Percentiles rank a stretch among this genome's conserved stretches.
These are phyloP conservation scores for Drosophila peninsularis DNA, from an alignment of 2,888 invertebrate genomes.

Conservation along the genomic window DNA sequence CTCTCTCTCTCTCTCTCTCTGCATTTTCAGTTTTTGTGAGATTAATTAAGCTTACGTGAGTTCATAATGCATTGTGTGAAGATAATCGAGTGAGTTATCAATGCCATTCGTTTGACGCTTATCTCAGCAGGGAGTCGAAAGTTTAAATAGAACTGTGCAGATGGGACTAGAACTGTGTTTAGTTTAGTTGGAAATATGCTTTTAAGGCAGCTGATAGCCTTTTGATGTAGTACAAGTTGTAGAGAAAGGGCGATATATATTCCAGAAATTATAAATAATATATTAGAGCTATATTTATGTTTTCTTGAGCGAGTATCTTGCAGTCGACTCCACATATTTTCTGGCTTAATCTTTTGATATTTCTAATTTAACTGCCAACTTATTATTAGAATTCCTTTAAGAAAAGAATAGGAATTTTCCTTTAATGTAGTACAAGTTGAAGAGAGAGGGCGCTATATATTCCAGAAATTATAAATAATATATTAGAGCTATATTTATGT, in stretches of 20 bases:
- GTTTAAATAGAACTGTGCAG: background rate
- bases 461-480: too few species aligned
- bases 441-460: too few species aligned
- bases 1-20: background rate
- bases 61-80: background rate
- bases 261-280: too few species aligned
- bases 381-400: background rate
- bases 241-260: too few species aligned
- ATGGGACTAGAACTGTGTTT: background rate
- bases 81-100: slow-evolving; percentile 9
- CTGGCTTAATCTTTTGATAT: background rate
- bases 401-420: too few species aligned
- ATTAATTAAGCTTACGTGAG: background rate
- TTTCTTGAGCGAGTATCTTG: background rate
- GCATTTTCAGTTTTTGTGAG: background rate
- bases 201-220: too few species aligned
- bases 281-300: too few species aligned
- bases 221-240: too few species aligned
- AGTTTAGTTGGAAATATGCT: background rate
- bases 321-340: background rate
- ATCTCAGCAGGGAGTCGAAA: background rate
- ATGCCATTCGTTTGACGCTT: background rate
- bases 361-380: background rate
- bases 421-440: too few species aligned
- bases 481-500: too few species aligned